Evolutionary conservation across 2,888 invertebrate species (phyloP), one percentile per base, ranked within the genome.

Genomic region (Cylloceria caligata): DNA sequence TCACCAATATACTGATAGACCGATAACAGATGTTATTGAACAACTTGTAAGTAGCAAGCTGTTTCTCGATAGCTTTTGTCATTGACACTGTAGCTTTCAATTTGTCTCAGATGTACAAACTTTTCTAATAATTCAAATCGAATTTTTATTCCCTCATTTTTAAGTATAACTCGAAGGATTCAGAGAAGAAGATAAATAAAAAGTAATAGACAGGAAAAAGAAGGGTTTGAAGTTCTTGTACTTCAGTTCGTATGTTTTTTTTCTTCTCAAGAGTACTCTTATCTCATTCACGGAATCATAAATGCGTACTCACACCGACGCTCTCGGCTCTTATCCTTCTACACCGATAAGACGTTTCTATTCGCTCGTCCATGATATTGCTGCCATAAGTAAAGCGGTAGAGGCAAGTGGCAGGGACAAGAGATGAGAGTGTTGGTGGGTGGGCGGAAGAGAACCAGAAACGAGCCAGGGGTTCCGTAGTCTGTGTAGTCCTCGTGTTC

Each of bases 281-380:
- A 55, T 55, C 52, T 69, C 39, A 39, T 69, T 69, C 21, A 55
- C 55, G 39, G 55, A 39, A 55, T 24, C 52, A 55, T 69, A 69
- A 69, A 55, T 69, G 34, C 24, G 39, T 52, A 39, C 19, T 36
- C 36, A 55, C 16, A n/a, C 21, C 24, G 11, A 9, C 21, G 16
- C 36, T 3, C 13, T 13, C 27, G 36, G 11, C 3, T 39, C 19
- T 34, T 21, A 24, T 5, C 24, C 9, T 13, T 24, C 24, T 7
- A 55, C 55, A 55, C 55, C 69, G 69, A 69, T 55, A 39, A 69
- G 55, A 69, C 69, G 55, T 55, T 69, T 52, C 69, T 55, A 69
- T 52, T 69, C 39, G 52, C n/a, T 55, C 36, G 69, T 55, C 39
- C 69, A 55, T 69, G 69, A 55, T 69, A 69, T 69, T 69, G 36